Percentiles rank a stretch among this genome's conserved stretches.
Conservation (phyloP, 2,113 vertebrate species). For the Cranoglanis bouderius region DNA sequence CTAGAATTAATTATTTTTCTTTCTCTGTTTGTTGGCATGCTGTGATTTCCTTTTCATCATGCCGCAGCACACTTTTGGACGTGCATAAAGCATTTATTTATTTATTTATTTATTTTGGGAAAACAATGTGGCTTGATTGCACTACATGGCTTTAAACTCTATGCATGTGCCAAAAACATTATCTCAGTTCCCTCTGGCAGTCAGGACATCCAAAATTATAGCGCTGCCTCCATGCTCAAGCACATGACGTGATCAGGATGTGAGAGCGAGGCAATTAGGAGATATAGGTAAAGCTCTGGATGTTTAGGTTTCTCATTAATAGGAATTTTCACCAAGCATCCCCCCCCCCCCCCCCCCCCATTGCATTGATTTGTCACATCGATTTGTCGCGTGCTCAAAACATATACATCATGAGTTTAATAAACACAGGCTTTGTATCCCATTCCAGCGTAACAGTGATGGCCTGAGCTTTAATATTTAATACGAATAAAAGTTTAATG, state of each 20-base stretch:
- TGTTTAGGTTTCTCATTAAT: neutral
- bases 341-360: too few relatives aligned
- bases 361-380: neutral
- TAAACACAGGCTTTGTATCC: neutral
- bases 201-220: neutral
- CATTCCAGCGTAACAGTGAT: neutral
- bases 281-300: neutral
- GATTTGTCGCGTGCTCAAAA: neutral
- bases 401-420: neutral
- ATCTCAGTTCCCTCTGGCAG: conserved; percentile 11
- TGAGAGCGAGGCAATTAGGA: neutral
- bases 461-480: neutral
- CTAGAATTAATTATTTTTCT: neutral
- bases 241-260: neutral
- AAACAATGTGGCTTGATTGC: conserved; percentile 24
- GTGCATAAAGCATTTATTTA: neutral
- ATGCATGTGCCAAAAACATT: neutral
- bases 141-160: neutral
- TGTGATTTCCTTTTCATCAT: neutral
- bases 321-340: neutral
- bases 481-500: neutral
- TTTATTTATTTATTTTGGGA: neutral
- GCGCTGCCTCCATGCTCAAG: neutral
- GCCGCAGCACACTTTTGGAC: neutral
- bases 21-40: neutral